Evolutionary conservation across 2,113 vertebrate genomes (phyloP).

Genomic region (Peucedramus taeniatus): DNA sequence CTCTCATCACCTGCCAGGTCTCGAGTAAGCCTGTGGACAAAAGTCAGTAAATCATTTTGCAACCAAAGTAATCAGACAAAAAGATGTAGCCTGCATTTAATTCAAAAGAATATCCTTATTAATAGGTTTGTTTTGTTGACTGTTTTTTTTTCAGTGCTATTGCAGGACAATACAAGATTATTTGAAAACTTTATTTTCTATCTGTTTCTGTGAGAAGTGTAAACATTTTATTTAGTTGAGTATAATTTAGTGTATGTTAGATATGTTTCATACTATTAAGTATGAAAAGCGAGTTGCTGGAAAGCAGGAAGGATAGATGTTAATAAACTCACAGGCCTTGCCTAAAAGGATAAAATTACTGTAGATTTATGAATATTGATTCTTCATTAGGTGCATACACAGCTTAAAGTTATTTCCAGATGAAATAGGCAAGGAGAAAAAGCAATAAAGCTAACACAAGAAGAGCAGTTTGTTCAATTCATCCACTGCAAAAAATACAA

Average conservation of each 20-base stretch:
- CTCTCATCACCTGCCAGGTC: neutral
- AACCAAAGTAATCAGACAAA: neutral
- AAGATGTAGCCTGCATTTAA: neutral
- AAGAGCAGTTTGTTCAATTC: neutral
- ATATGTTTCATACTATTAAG: neutral
- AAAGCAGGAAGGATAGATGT: neutral
- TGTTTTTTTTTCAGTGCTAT: neutral
- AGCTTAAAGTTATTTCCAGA: neutral
- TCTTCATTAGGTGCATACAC: neutral
- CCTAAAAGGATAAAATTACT: neutral
- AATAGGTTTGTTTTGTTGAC: neutral
- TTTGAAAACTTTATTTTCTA: neutral
- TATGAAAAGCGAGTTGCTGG: neutral
- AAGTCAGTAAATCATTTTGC: neutral
- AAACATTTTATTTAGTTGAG: neutral
- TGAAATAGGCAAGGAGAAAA: neutral
- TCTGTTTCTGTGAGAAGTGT: neutral
- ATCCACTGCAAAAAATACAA: neutral
- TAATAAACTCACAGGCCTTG: neutral
- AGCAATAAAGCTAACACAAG: neutral
- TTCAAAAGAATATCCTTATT: neutral
- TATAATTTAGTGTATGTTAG: neutral
- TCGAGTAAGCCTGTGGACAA: neutral
- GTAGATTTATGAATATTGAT: neutral
- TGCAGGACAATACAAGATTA: neutral